Base-by-base conservation (phyloP, 1,140 invertebrate genomes). In the Drosophila ananassae region DNA sequence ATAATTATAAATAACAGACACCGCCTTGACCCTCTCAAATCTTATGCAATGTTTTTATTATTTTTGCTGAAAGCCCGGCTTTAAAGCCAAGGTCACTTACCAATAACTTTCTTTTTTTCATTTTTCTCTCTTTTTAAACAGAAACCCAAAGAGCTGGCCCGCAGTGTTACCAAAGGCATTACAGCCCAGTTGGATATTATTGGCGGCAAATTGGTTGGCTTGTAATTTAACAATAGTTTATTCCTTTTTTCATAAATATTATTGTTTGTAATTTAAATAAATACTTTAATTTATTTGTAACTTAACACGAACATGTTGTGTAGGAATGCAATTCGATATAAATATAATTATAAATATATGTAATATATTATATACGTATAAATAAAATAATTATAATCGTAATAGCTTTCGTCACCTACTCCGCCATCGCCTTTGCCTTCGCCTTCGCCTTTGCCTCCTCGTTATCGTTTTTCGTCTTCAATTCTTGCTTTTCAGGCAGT, bases 181-280 rank as follows among this genome's bases (percentile, higher is more conserved):
- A 94, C 93, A 0, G 92, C 93, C 13, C 92, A 92, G 7, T 73
- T 94, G 34, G 93, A 94, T 79, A 92, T 93, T 53, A 72, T 94
- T 32, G 94, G 94, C 25, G 92, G 93, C 17, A 92, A 92, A 62
- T 28, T 94, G 3, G 83, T 94, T 24, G 94, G 94, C n/a, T 85
- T 94, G 2, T 91, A 21, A 47, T 21, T 10, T 9, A 8, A 47
- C 8, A 10, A 44, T 17, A 47, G 9, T 10, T 21, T 21, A 24
- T 57, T 7, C 46, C 54, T 46, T 34, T 62, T 47, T 52, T 10
- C 13, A 37, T 37, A 37, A 37, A 7, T 34, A 34, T 10, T 10
- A 34, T 10, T 52, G 22, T 60, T 37, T 68, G 59, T 73, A 66
- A 83, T 82, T 83, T 85, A 80, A 84, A 85, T 89, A 89, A 89